Percentiles rank a stretch among this genome's conserved stretches.
Evolutionary conservation across 2,797 vertebrate species (phyloP).

Genomic region (Sebastes iracundus): DNA sequence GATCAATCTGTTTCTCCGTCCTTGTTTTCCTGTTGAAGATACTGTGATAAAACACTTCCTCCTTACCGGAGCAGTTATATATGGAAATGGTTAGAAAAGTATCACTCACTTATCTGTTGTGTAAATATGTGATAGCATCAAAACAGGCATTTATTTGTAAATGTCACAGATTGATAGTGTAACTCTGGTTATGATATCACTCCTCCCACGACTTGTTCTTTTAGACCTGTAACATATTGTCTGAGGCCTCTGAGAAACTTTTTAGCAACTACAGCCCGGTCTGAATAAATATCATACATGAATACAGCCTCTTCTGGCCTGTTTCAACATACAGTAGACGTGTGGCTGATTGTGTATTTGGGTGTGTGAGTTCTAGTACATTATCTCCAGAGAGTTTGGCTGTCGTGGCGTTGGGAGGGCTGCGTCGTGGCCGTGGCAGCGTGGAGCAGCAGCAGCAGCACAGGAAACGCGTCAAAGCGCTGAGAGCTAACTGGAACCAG

Average conservation of each 20-base stretch:
- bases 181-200: conserved; percentile 11
- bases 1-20: background rate
- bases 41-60: conserved; percentile 7
- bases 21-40: background rate
- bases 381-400: conserved; percentile 59
- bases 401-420: conserved; percentile 73
- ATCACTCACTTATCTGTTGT: background rate
- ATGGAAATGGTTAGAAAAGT: background rate
- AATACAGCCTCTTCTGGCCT: background rate
- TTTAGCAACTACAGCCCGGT: background rate
- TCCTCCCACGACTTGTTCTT: background rate
- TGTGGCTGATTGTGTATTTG: conserved; percentile 19
- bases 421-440: conserved; percentile 73
- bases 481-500: conserved; percentile 85
- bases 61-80: background rate
- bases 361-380: conserved; percentile 28
- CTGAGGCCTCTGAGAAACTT: background rate
- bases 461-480: conserved; percentile 86
- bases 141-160: conserved; percentile 13
- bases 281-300: conserved; percentile 3
- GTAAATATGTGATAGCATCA: conserved; percentile 3
- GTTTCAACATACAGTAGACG: background rate
- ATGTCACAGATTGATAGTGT: conserved; percentile 15
- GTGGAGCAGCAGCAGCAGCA: conserved; percentile 71
- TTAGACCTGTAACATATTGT: background rate